These are phyloP conservation scores for Lichenostomus cassidix DNA, from an alignment of 2,113 vertebrate genomes.

Conservation along the genomic window DNA sequence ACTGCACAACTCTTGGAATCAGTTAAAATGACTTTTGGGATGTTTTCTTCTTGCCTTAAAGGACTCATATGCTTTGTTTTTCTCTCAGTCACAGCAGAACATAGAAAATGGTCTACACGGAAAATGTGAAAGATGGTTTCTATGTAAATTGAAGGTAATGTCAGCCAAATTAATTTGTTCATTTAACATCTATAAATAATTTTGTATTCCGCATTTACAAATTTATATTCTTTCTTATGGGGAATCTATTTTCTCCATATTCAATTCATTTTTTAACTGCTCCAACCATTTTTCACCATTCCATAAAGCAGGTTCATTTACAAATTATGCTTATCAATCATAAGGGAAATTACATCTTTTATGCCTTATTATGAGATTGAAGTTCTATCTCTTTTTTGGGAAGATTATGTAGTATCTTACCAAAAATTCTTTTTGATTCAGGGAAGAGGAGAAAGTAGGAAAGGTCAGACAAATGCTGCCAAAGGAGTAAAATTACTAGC, in stretches of 20 bases:
- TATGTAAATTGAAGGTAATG: conserved; percentile 13
- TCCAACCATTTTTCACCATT: neutral
- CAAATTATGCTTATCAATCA: conserved; percentile 9
- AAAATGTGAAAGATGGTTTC: conserved; percentile 33
- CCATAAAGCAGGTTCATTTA: conserved; percentile 7
- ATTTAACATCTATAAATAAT: conserved; percentile 22
- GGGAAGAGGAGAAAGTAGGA: neutral
- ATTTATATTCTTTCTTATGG: neutral
- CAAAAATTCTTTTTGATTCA: neutral
- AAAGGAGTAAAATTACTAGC: neutral
- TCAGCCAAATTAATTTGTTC: conserved; percentile 51
- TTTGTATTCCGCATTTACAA: neutral
- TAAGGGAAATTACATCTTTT: neutral
- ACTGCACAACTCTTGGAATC: conserved; percentile 12
- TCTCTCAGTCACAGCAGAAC: neutral
- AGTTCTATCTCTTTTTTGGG: neutral
- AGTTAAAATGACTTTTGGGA: conserved; percentile 17
- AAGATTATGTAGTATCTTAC: neutral
- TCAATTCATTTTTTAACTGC: neutral
- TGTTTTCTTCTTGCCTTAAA: conserved; percentile 46
- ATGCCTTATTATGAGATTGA: neutral
- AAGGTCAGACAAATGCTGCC: neutral
- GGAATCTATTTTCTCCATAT: neutral
- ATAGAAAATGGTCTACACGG: neutral
- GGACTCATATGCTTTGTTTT: conserved; percentile 32